Conservation (phyloP, 2,113 vertebrate genomes). For the Alces alces region DNA sequence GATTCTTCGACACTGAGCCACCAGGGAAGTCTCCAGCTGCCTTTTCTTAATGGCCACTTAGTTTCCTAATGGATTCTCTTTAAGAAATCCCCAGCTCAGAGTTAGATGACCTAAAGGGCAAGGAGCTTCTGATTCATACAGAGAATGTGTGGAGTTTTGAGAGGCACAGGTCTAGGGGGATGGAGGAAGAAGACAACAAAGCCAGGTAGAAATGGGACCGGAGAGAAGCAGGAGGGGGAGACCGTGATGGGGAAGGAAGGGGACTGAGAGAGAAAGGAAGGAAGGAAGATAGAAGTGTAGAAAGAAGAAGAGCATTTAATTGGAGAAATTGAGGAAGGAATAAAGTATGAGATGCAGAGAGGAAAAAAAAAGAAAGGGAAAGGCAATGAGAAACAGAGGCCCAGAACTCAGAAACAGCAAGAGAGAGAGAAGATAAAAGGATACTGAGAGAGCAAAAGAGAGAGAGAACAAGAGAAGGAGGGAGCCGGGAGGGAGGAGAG, state of each 20-base stretch:
- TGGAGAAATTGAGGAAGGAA: background rate
- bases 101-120: background rate
- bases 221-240: background rate
- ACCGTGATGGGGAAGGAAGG: background rate
- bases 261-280: background rate
- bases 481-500: background rate
- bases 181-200: background rate
- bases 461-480: background rate
- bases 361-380: background rate
- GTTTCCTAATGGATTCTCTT: background rate
- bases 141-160: background rate
- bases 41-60: background rate
- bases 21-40: background rate
- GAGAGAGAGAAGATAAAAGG: background rate
- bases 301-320: background rate
- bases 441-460: background rate
- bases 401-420: background rate
- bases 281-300: background rate
- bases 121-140: background rate
- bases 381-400: background rate
- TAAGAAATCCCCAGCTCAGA: background rate
- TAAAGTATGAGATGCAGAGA: background rate
- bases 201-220: accelerated
- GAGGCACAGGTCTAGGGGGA: background rate
- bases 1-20: background rate